Evolutionary conservation across 1,140 invertebrate genomes (phyloP).

Genomic region (Cephus cinctus): DNA sequence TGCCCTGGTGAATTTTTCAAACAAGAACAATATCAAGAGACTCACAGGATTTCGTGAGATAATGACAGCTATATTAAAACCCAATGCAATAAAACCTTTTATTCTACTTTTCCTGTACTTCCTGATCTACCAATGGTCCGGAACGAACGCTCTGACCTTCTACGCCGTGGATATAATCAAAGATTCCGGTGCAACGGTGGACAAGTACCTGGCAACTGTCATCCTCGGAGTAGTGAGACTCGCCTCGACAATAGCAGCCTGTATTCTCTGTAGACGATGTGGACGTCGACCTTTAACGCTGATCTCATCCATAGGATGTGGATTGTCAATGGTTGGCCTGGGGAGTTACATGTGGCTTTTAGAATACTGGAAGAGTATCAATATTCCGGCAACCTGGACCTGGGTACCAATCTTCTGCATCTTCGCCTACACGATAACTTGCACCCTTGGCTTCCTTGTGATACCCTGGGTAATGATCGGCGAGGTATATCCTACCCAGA

Average conservation of each 20-base stretch:
- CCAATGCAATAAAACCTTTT: slow-evolving; percentile 67
- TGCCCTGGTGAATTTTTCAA: slow-evolving; percentile 62
- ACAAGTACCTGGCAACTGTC: slow-evolving; percentile 67
- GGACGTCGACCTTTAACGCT: slow-evolving; percentile 69
- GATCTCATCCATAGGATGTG: slow-evolving; percentile 67
- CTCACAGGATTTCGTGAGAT: slow-evolving; percentile 58
- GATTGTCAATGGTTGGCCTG: slow-evolving; percentile 63
- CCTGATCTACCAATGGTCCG: slow-evolving; percentile 73
- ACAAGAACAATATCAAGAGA: slow-evolving; percentile 64
- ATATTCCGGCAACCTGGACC: slow-evolving; percentile 45
- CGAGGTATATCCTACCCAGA: slow-evolving; percentile 66
- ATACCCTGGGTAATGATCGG: slow-evolving; percentile 76
- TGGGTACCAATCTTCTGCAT: slow-evolving; percentile 67
- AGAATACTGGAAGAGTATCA: slow-evolving; percentile 44
- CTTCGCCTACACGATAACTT: slow-evolving; percentile 63
- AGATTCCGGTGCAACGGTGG: slow-evolving; percentile 60
- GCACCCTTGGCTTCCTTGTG: slow-evolving; percentile 68
- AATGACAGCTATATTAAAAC: slow-evolving; percentile 59
- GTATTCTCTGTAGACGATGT: slow-evolving; percentile 61
- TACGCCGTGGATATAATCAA: slow-evolving; percentile 76
- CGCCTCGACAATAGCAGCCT: slow-evolving; percentile 63
- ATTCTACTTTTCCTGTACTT: slow-evolving; percentile 66
- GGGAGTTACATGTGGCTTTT: slow-evolving; percentile 63
- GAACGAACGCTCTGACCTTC: slow-evolving; percentile 76
- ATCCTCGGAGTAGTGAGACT: slow-evolving; percentile 67